These are phyloP conservation scores for Helicorthomorpha holstii DNA, from an alignment of 1,140 invertebrate genomes.

Conservation along the genomic window DNA sequence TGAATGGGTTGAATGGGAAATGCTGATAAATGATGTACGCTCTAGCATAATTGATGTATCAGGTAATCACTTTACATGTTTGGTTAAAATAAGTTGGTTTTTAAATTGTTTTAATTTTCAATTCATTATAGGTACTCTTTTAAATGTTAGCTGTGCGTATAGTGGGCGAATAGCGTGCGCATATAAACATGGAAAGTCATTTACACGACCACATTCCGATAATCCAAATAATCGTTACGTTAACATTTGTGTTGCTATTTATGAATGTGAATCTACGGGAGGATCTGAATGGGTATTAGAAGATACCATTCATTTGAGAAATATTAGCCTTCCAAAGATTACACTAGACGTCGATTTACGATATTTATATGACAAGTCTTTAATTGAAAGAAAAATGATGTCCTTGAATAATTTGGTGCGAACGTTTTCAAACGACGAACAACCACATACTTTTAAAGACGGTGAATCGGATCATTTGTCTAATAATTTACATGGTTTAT, in stretches of 20 bases:
- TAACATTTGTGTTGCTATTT: slow-evolving; percentile 88
- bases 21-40: slow-evolving; percentile 54
- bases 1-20: slow-evolving; percentile 75
- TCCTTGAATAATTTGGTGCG: slow-evolving; percentile 46
- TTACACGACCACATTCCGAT: slow-evolving; percentile 38
- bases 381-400: slow-evolving; percentile 53
- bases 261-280: slow-evolving; percentile 97
- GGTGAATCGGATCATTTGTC: slow-evolving; percentile 1
- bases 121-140: slow-evolving; percentile 31
- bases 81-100: background rate
- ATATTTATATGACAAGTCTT: slow-evolving; percentile 62
- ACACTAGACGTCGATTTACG: slow-evolving; percentile 57
- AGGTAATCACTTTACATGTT: slow-evolving; percentile 27
- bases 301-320: slow-evolving; percentile 81
- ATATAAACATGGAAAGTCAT: slow-evolving; percentile 47
- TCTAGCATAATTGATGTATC: slow-evolving; percentile 73
- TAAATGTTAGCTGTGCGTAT: slow-evolving; percentile 92
- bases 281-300: slow-evolving; percentile 97
- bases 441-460: slow-evolving; percentile 8
- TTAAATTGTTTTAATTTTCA: slow-evolving; percentile 2
- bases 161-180: slow-evolving; percentile 91
- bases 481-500: slow-evolving; percentile 32
- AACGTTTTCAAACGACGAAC: slow-evolving; percentile 40
- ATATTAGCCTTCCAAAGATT: slow-evolving; percentile 65
- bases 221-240: slow-evolving; percentile 65